Conservation (phyloP, 2,888 invertebrate species). For the Tryphoninae sp. region DNA sequence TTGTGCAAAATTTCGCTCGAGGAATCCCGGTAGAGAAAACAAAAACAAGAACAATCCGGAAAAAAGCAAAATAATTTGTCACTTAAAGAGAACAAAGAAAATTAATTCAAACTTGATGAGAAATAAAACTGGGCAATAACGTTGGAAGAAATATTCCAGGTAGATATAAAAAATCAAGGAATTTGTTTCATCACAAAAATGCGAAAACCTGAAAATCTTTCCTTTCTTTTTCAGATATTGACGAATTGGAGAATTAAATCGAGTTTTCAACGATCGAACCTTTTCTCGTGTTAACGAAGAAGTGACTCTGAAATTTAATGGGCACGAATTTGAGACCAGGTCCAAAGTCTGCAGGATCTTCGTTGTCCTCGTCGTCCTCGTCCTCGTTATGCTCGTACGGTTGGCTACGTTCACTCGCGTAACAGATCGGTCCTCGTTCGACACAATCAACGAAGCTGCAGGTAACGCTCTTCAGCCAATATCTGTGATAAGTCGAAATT, state of each 20-base stretch:
- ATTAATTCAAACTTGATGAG: neutral
- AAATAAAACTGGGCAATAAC: neutral
- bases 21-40: constrained; percentile 19
- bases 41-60: neutral
- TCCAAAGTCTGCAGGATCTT: constrained; percentile 77
- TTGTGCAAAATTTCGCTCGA: constrained; percentile 16
- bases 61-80: constrained; percentile 38
- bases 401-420: constrained; percentile 79
- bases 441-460: constrained; percentile 86
- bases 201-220: neutral
- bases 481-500: constrained; percentile 76
- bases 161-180: neutral
- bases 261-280: constrained; percentile 81
- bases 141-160: neutral
- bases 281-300: constrained; percentile 86
- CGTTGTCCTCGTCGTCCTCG: constrained; percentile 53
- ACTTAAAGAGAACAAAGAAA: constrained; percentile 20
- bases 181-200: neutral
- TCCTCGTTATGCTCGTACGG: constrained; percentile 53
- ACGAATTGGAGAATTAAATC: neutral
- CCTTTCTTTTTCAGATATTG: neutral
- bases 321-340: constrained; percentile 84
- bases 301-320: constrained; percentile 84
- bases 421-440: constrained; percentile 84
- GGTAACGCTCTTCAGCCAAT: constrained; percentile 83